phyloP scores from a whole-genome alignment of 1,140 invertebrate genomes.

The Spodoptera litura region DNA sequence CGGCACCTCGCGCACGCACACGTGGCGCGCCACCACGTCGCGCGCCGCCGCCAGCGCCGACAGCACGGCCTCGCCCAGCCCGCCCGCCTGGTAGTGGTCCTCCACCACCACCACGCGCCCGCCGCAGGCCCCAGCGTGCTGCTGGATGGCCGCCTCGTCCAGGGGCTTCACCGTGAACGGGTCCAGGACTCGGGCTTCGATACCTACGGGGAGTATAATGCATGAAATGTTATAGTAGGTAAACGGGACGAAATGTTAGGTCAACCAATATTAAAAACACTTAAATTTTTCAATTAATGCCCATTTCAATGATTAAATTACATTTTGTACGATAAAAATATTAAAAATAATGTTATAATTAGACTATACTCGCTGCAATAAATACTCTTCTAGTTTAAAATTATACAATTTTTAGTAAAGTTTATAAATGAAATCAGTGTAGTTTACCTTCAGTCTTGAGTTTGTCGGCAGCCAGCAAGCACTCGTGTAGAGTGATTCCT shows the following conservation, averaged over 20 bases:
- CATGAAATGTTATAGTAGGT: too few species aligned
- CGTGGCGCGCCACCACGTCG: slow-evolving; percentile 92
- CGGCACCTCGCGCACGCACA: slow-evolving; percentile 95
- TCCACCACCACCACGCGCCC: slow-evolving; percentile 97
- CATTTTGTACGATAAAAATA: too few species aligned
- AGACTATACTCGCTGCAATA: too few species aligned
- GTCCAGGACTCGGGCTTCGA: slow-evolving; percentile 94
- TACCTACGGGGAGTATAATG: slow-evolving; percentile 74
- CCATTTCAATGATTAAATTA: too few species aligned
- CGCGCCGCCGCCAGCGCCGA: slow-evolving; percentile 91
- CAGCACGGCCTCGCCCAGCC: slow-evolving; percentile 97
- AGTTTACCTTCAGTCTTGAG: slow-evolving; percentile 87
- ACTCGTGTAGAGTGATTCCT: slow-evolving; percentile 97
- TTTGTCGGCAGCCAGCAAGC: slow-evolving; percentile 93
- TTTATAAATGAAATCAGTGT: not conserved
- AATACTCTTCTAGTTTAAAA: too few species aligned
- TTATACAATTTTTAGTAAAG: too few species aligned
- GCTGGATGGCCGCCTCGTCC: slow-evolving; percentile 92
- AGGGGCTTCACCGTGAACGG: slow-evolving; percentile 98
- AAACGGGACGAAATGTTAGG: too few species aligned
- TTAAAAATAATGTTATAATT: too few species aligned
- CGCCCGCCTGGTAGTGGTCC: slow-evolving; percentile 98
- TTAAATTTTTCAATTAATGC: too few species aligned
- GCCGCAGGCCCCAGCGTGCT: slow-evolving; percentile 92
- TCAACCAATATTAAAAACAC: too few species aligned